Evolutionary conservation across 2,113 vertebrate genomes (phyloP).

Genomic region (Artemisiospiza belli): DNA sequence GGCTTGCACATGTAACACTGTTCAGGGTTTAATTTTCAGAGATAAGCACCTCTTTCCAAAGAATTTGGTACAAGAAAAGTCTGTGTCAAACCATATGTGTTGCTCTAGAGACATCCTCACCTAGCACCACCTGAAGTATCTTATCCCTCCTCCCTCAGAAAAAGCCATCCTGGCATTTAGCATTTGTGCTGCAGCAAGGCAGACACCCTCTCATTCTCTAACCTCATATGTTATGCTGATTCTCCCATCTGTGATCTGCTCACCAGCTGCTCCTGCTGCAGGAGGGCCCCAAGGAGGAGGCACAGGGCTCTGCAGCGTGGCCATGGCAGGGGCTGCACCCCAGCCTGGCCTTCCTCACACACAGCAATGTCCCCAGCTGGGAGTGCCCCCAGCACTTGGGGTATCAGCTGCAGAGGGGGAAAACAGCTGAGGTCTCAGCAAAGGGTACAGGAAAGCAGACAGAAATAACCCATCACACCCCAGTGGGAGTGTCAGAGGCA

Average conservation of each 20-base stretch:
- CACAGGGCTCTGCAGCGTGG: background rate
- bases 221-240: background rate
- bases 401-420: background rate
- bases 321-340: background rate
- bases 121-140: background rate
- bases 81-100: fast-evolving
- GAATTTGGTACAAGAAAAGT: background rate
- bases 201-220: background rate
- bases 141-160: background rate
- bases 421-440: background rate
- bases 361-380: background rate
- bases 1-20: fast-evolving
- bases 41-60: background rate
- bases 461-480: background rate
- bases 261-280: slow-evolving; percentile 35
- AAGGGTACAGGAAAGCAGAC: background rate
- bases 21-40: background rate
- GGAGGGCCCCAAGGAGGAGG: background rate
- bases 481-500: background rate
- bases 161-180: background rate
- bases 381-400: fast-evolving
- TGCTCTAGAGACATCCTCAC: background rate
- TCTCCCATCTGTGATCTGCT: slow-evolving; percentile 22
- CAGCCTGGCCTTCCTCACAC: background rate
- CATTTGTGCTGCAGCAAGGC: background rate